Evolutionary conservation across 2,888 invertebrate genomes (phyloP).

Genomic region (Drosophila conformis): DNA sequence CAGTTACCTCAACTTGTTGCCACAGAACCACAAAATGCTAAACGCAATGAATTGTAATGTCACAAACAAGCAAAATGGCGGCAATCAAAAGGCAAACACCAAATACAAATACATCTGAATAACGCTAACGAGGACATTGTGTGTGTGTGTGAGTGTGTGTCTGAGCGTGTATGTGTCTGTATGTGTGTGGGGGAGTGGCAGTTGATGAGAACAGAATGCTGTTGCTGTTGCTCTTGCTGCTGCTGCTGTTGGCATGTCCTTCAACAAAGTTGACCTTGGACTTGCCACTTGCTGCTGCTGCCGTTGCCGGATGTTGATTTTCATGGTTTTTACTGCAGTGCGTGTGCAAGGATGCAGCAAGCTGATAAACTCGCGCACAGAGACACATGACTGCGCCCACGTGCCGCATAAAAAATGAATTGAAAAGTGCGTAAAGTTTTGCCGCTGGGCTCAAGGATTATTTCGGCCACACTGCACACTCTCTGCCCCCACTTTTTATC

Average conservation of each 20-base stretch:
- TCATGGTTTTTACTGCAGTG: slow-evolving; percentile 45
- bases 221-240: slow-evolving; percentile 19
- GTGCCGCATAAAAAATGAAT: slow-evolving; percentile 67
- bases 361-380: slow-evolving; percentile 66
- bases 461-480: slow-evolving; percentile 2
- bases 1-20: slow-evolving; percentile 16
- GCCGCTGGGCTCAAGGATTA: slow-evolving; percentile 38
- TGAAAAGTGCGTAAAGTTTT: slow-evolving; percentile 67
- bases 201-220: slow-evolving; percentile 26
- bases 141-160: not conserved
- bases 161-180: not conserved
- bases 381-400: slow-evolving; percentile 66
- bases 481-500: not conserved
- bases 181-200: slow-evolving; percentile 1
- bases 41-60: slow-evolving; percentile 67
- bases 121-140: slow-evolving; percentile 18
- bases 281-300: slow-evolving; percentile 73
- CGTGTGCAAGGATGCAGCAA: slow-evolving; percentile 63
- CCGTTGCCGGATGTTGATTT: slow-evolving; percentile 73
- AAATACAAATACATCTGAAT: slow-evolving; percentile 15
- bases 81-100: slow-evolving; percentile 27
- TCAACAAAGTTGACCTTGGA: slow-evolving; percentile 78
- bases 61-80: slow-evolving; percentile 41
- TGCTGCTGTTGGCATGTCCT: slow-evolving; percentile 56
- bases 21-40: slow-evolving; percentile 60